Evolutionary conservation across 2,888 invertebrate genomes (phyloP).

Genomic region (Yponomeuta cagnagella): DNA sequence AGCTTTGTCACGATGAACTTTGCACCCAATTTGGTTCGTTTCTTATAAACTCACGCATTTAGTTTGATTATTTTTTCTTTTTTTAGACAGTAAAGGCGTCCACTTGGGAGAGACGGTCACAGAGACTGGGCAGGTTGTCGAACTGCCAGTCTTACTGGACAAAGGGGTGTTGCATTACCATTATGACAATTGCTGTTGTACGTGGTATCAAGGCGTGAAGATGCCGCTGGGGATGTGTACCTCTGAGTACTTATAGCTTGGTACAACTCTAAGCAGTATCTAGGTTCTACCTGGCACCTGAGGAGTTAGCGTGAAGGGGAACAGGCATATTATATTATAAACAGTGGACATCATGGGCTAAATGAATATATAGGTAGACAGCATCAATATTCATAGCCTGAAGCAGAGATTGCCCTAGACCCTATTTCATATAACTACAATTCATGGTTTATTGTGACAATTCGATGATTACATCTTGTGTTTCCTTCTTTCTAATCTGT

Average conservation of each 20-base stretch:
- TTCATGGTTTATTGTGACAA: too few species aligned
- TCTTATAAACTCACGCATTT: constrained; percentile 31
- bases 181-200: constrained; percentile 47
- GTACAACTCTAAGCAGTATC: constrained; percentile 7
- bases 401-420: too few species aligned
- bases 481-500: too few species aligned
- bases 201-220: constrained; percentile 54
- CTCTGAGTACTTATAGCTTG: constrained; percentile 20
- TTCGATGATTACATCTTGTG: too few species aligned
- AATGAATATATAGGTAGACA: too few species aligned
- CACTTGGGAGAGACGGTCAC: constrained; percentile 54
- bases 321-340: too few species aligned
- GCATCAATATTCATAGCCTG: too few species aligned
- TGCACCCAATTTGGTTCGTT: constrained; percentile 12
- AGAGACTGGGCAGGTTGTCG: constrained; percentile 65
- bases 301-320: too few species aligned
- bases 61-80: constrained; percentile 30
- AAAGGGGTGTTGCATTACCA: constrained; percentile 52
- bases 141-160: constrained; percentile 45
- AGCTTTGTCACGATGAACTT: neutral
- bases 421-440: too few species aligned
- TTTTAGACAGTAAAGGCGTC: constrained; percentile 43
- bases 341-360: too few species aligned
- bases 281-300: neutral
- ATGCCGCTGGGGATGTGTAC: constrained; percentile 18